Conservation (phyloP, 2,113 vertebrate species). For the Isurus oxyrinchus region DNA sequence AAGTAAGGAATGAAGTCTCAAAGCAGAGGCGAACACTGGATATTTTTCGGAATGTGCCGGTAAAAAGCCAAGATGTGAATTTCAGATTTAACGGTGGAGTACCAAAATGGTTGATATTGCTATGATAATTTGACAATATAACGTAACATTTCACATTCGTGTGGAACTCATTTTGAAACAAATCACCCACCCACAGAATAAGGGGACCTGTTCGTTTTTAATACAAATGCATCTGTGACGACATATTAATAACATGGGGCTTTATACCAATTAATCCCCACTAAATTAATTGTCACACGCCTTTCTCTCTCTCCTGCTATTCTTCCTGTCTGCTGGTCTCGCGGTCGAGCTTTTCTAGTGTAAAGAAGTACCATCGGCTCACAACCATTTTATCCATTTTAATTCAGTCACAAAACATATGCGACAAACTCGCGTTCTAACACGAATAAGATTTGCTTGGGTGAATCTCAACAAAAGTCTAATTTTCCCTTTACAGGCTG, state of each 20-base stretch:
- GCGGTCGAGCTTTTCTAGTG: not conserved
- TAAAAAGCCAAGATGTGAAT: not conserved
- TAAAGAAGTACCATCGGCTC: not conserved
- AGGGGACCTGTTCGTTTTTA: not conserved
- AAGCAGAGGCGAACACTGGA: not conserved
- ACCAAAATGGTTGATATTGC: not conserved
- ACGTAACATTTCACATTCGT: not conserved
- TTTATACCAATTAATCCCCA: conserved; percentile 37
- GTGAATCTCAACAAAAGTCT: conserved; percentile 49
- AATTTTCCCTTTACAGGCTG: conserved; percentile 47
- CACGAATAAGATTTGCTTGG: conserved; percentile 45
- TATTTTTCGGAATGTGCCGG: not conserved
- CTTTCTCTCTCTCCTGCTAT: not conserved
- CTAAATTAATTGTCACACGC: conserved; percentile 37
- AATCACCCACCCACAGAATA: not conserved
- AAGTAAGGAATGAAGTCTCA: not conserved
- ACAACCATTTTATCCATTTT: conserved; percentile 28
- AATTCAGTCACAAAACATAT: conserved; percentile 41
- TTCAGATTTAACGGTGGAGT: not conserved
- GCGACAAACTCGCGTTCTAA: conserved; percentile 40
- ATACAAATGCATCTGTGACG: not conserved
- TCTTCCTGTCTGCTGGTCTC: not conserved
- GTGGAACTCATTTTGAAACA: not conserved
- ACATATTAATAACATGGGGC: conserved; percentile 28
- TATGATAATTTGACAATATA: not conserved